Evolutionary conservation across 2,888 invertebrate species (phyloP).

Genomic region (Xylophagus ater): DNA sequence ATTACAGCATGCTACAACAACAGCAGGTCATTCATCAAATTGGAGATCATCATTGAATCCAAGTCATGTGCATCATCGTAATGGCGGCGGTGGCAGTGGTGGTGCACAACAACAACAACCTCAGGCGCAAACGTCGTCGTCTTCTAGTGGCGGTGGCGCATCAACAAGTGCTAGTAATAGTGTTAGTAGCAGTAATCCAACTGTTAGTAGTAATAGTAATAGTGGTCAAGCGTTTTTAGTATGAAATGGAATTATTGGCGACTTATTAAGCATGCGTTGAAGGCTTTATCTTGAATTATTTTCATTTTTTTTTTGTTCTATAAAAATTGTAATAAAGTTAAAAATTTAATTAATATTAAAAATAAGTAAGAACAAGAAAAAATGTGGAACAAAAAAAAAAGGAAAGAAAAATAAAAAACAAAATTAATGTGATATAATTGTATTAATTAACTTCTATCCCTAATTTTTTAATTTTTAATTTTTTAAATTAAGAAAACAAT

Average conservation of each 20-base stretch:
- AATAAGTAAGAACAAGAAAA: too few relatives aligned
- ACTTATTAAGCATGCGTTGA: too few relatives aligned
- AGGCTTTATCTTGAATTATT: too few relatives aligned
- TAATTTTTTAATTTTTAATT: not conserved
- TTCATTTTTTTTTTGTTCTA: too few relatives aligned
- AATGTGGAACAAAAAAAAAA: too few relatives aligned
- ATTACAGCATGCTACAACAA: constrained; percentile 26
- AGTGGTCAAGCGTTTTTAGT: constrained; percentile 37
- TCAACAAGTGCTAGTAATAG: constrained; percentile 7
- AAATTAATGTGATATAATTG: constrained; percentile 14
- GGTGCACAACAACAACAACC: constrained; percentile 17
- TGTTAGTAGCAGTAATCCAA: constrained; percentile 2
- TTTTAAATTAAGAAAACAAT: too few relatives aligned
- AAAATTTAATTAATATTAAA: too few relatives aligned
- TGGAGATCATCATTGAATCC: constrained; percentile 13
- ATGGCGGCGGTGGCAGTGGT: constrained; percentile 1
- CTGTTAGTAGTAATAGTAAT: constrained; percentile 16
- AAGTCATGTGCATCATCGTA: constrained; percentile 18
- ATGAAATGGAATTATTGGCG: too few relatives aligned
- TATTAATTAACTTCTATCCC: constrained; percentile 10
- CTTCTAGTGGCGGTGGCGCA: not conserved
- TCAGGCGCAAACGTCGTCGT: constrained; percentile 22
- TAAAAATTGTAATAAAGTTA: too few relatives aligned
- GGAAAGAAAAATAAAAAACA: too few relatives aligned
- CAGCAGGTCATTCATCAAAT: constrained; percentile 12